Base-by-base conservation (phyloP, 2,797 vertebrate species). In the Kryptolebias ocellatus region DNA sequence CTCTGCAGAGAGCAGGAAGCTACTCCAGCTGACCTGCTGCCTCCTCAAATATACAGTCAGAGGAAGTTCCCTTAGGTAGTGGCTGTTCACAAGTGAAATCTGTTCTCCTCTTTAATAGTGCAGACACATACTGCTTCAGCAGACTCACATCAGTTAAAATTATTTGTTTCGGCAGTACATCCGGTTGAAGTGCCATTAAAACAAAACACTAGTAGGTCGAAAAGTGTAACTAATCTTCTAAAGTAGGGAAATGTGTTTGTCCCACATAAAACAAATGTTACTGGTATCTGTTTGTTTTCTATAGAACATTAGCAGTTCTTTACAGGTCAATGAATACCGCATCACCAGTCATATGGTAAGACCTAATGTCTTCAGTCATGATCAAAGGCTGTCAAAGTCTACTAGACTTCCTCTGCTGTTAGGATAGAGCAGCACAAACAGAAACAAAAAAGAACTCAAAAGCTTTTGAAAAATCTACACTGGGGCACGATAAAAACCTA, bases 11-110 rank as follows among this genome's bases (percentile, higher is more conserved):
- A 83, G 85, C 91, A 93, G 93, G 92, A 94, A 93, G 88, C 86
- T 90, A 83, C 89, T 91, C 80, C 84, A 86, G 83, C 89, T 87
- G 90, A 92, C 90, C 91, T 78, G 86, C 83, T 90, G 89, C 83
- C 87, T 91, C 80, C 81, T 87, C 72, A 56, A 47, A 89, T 90
- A 87, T 83, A 91, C 90, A 90, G 83, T 80, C 66, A 64, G 86
- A 93, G 92, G 92, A 94, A 92, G 90, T 81, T 87, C 79, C 77
- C 77, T 74, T 72, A 80, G 85, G 66, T 47, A 86, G 87, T 80
- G 74, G 51, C 37, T 27, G 54, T 73, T 83, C 75, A 54, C 37
- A 72, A 76, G 69, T 85, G 78, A 84, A 84, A 85, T 61, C 70
- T 76, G 60, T 78, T 70, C 59, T 73, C 29, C 46, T 67, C 67